Evolutionary conservation across 2,113 vertebrate genomes (phyloP).

Genomic region (Octodon degus): DNA sequence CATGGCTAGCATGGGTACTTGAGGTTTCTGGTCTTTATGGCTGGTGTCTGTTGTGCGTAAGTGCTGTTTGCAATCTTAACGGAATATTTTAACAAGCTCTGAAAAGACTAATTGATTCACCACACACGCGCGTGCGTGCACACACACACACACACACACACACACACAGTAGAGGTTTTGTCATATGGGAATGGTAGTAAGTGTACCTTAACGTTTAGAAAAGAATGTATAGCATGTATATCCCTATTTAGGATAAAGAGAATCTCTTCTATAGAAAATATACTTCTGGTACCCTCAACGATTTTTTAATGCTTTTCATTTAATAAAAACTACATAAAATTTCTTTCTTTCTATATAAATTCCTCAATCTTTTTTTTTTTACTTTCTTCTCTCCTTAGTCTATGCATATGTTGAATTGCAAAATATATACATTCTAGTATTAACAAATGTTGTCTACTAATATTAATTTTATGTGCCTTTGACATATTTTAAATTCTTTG

Average conservation of each 20-base stretch:
- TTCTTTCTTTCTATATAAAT: not conserved
- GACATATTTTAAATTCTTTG: not conserved
- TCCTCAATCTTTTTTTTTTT: not conserved
- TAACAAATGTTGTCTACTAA: not conserved
- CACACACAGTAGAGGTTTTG: not conserved
- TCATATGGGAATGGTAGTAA: constrained; percentile 4
- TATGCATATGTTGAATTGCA: not conserved
- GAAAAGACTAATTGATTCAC: not conserved
- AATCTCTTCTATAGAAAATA: constrained; percentile 29
- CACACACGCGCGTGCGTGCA: not conserved
- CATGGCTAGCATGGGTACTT: not conserved
- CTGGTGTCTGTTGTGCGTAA: not conserved
- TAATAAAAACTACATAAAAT: constrained; percentile 12
- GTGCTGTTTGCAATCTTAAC: not conserved
- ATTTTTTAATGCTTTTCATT: constrained; percentile 4
- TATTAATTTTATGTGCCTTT: not conserved
- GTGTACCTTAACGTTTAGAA: not conserved
- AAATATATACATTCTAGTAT: constrained; percentile 38
- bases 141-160: not conserved
- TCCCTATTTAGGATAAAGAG: not conserved
- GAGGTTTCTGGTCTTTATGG: not conserved
- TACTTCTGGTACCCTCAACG: not conserved
- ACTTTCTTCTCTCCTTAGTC: not conserved
- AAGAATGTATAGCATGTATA: not conserved
- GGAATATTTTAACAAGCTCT: constrained; percentile 41